A percentile compares a stretch with the other conserved stretches of the same genome.
Evolutionary conservation across 1,140 invertebrate genomes (phyloP).

Genomic region (Tribolium castaneum): DNA sequence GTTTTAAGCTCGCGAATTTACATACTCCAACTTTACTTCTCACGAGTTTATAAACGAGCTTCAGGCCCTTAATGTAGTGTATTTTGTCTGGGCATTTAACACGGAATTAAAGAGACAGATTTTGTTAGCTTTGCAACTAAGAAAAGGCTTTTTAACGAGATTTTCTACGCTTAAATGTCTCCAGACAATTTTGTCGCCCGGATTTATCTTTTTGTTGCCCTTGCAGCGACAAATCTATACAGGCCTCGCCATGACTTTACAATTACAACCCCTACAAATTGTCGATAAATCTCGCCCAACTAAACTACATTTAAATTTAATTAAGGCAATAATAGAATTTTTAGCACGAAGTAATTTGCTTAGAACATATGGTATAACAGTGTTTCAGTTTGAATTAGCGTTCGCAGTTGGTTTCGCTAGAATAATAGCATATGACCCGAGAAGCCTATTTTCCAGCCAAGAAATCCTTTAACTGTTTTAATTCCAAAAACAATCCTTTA

Average conservation of each 20-base stretch:
- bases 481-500: background rate
- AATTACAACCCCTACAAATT: background rate
- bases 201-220: slow-evolving; percentile 7
- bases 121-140: slow-evolving; percentile 1
- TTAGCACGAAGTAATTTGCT: background rate
- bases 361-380: background rate
- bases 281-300: background rate
- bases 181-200: slow-evolving; percentile 30
- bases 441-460: background rate
- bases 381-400: background rate
- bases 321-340: background rate
- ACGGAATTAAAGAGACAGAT: slow-evolving; percentile 48
- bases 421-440: background rate
- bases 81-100: slow-evolving; percentile 48
- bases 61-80: slow-evolving; percentile 43
- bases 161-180: slow-evolving; percentile 42
- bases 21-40: slow-evolving; percentile 43
- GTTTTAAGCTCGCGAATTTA: slow-evolving; percentile 45
- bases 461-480: background rate
- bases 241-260: background rate
- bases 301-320: background rate
- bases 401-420: background rate
- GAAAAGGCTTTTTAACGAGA: slow-evolving; percentile 48
- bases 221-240: background rate
- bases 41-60: slow-evolving; percentile 45